Evolutionary conservation across 2,888 invertebrate species (phyloP), one percentile per base, ranked within the genome.

Genomic region (Pheosia gnoma): DNA sequence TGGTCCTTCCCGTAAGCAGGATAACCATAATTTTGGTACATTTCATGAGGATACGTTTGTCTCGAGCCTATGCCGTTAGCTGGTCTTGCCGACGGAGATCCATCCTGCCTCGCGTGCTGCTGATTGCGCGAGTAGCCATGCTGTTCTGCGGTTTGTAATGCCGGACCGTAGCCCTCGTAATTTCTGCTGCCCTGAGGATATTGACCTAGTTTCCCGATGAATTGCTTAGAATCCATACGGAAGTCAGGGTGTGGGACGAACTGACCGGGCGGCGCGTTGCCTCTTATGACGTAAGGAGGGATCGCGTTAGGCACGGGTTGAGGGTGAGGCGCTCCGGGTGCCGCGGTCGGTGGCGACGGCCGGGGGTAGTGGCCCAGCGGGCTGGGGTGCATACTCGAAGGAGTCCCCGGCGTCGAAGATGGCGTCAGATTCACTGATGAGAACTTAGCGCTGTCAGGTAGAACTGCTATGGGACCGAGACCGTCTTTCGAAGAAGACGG

Each of bases 281-380:
- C 95, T 80, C 95, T 88, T 66, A 93, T 94, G 10, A 94, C 94
- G 75, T 95, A 95, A 0, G 95, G 94, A 4, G 95, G 94, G 82
- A 95, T 94, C 43, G 94, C 89, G 76, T 94, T 95, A 36, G 95
- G 94, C 70, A 95, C 94, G 62, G 94, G 94, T 83, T 95, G 95
- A 56, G 94, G 94, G 76, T 94, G 94, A 61, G 94, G 94, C 41
- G 94, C 94, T 63, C 95, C 94, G 36, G 95, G 92, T 2, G 95
- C 95, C 5, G 95, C 95, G 47, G 95, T 96, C 0, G 96, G 96
- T 0, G 96, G 96, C 3, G 96, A 96, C 9, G 96, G 96, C 66
- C 96, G 91, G 10, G 95, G 95, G 81, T 96, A 96, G 68, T 95
- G 94, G 43, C 95, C 95, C 8, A 96, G 84, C 0, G 96, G 95